These are phyloP conservation scores for Pseudopleuronectes americanus DNA, from an alignment of 2,797 vertebrate genomes.

Conservation along the genomic window DNA sequence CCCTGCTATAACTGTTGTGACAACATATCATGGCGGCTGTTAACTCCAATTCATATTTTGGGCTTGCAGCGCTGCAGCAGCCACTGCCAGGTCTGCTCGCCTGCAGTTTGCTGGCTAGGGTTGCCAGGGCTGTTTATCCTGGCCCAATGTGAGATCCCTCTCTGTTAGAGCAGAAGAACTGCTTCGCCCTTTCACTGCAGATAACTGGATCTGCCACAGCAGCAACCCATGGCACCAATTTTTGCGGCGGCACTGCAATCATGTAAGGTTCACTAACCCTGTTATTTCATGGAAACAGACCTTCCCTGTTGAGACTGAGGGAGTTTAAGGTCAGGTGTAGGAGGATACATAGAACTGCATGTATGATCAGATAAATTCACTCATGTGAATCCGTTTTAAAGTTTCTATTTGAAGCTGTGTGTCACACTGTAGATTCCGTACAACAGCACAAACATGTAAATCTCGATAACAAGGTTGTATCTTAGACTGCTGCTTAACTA, in stretches of 20 bases:
- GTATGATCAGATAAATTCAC: background rate
- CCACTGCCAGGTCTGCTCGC: background rate
- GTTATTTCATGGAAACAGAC: background rate
- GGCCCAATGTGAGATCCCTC: background rate
- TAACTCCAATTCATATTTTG: no score
- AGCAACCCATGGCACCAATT: background rate
- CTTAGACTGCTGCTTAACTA: conserved; percentile 27
- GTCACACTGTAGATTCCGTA: background rate
- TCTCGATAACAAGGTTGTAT: background rate
- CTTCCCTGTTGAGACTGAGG: background rate
- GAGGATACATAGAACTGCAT: background rate
- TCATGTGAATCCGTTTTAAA: background rate
- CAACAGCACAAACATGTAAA: background rate
- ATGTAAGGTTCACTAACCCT: background rate
- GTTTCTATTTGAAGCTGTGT: conserved; percentile 3
- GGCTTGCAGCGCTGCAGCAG: background rate
- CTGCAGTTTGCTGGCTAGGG: no score
- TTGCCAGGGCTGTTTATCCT: background rate
- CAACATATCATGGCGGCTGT: no score
- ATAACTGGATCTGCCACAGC: background rate
- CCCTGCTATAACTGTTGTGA: no score
- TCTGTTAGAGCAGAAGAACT: background rate
- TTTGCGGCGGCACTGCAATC: background rate
- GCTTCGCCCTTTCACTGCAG: background rate
- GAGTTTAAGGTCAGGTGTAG: background rate